Conservation (phyloP, 2,888 invertebrate genomes). For the Magallana nippona region DNA sequence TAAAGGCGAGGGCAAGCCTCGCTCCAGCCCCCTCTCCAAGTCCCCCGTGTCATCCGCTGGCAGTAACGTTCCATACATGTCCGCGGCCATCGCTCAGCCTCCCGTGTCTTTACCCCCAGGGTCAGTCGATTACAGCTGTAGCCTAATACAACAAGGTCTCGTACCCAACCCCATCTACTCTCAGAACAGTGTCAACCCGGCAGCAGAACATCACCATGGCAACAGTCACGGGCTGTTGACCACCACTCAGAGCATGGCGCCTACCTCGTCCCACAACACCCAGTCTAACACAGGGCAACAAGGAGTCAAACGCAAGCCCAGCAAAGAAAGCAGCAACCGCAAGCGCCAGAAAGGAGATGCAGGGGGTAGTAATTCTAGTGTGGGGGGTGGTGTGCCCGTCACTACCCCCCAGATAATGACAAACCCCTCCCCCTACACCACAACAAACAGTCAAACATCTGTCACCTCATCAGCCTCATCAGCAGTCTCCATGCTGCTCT, state of each 20-base stretch:
- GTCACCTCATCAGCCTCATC: constrained; percentile 68
- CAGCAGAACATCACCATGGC: constrained; percentile 56
- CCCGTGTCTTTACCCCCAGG: constrained; percentile 71
- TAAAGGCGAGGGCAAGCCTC: constrained; percentile 61
- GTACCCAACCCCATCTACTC: constrained; percentile 80
- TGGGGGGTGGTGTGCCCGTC: constrained; percentile 66
- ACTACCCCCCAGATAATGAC: constrained; percentile 74
- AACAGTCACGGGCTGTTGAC: constrained; percentile 51
- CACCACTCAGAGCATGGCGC: constrained; percentile 56
- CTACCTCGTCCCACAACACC: constrained; percentile 46
- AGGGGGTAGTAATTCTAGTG: constrained; percentile 51
- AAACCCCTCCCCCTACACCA: constrained; percentile 70
- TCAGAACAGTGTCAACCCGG: constrained; percentile 57
- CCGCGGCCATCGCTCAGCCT: constrained; percentile 70
- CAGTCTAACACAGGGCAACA: constrained; percentile 45
- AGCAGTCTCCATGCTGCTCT: constrained; percentile 77
- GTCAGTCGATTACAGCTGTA: constrained; percentile 69
- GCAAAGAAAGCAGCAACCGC: constrained; percentile 63
- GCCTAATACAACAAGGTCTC: constrained; percentile 79
- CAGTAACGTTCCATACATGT: constrained; percentile 54
- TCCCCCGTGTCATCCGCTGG: constrained; percentile 42
- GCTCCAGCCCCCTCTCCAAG: constrained; percentile 54
- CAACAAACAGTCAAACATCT: constrained; percentile 55
- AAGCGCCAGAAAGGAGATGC: constrained; percentile 63
- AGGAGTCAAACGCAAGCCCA: constrained; percentile 66